Conservation (phyloP, 2,797 vertebrate genomes). For the Macropodus opercularis region DNA sequence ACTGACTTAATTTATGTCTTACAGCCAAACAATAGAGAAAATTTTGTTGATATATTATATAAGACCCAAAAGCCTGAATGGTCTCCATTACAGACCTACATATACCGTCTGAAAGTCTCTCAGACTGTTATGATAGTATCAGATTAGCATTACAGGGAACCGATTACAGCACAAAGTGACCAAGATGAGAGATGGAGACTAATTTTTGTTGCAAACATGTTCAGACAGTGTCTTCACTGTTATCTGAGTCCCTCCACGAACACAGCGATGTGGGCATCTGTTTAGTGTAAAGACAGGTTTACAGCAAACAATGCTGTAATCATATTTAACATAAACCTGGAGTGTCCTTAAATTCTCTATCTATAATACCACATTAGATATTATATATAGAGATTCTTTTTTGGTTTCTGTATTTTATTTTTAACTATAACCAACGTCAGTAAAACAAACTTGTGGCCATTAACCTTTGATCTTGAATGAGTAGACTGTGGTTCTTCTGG, state of each 20-base stretch:
- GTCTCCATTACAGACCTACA: not conserved
- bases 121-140: not conserved
- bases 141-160: not conserved
- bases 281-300: constrained; percentile 40
- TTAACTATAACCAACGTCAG: too few relatives aligned
- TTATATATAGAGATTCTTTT: too few relatives aligned
- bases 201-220: constrained; percentile 12
- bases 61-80: not conserved
- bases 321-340: not conserved
- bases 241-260: not conserved
- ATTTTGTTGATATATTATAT: constrained; percentile 15
- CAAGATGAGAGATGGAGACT: not conserved
- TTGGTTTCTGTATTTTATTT: too few relatives aligned
- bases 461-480: too few relatives aligned
- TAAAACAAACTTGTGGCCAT: too few relatives aligned
- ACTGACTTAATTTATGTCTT: not conserved
- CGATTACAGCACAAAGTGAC: not conserved
- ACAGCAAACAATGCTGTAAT: not conserved
- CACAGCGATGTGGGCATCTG: not conserved
- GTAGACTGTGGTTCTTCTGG: too few relatives aligned
- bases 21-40: not conserved
- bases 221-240: constrained; percentile 20
- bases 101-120: not conserved
- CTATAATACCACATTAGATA: too few relatives aligned
- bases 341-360: not conserved